A percentile compares a stretch with the other conserved stretches of the same genome.
Evolutionary conservation across 2,113 vertebrate species (phyloP).

Genomic region (Nesogale talazaci): DNA sequence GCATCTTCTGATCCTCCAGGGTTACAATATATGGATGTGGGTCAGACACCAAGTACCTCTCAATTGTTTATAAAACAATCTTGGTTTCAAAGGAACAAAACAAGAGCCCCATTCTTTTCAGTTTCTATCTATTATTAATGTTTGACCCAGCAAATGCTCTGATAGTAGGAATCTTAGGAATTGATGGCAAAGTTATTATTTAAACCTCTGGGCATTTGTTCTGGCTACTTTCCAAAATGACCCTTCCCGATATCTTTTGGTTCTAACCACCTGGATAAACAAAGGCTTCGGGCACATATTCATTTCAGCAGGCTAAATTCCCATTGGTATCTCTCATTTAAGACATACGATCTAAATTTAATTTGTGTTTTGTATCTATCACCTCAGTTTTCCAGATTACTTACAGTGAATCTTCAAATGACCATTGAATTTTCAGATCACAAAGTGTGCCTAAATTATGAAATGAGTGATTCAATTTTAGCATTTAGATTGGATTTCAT

Average conservation of each 20-base stretch:
- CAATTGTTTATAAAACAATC: conserved; percentile 1
- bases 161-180: conserved; percentile 59
- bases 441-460: background rate
- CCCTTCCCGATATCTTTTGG: conserved; percentile 49
- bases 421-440: too few relatives aligned
- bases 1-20: background rate
- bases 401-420: background rate
- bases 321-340: conserved; percentile 36
- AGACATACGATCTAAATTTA: conserved; percentile 42
- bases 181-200: conserved; percentile 23
- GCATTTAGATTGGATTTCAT: conserved; percentile 35
- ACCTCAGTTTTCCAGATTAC: conserved; percentile 1
- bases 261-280: conserved; percentile 73
- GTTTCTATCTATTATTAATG: conserved; percentile 36
- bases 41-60: background rate
- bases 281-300: conserved; percentile 33
- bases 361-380: background rate
- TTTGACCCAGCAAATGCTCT: conserved; percentile 57
- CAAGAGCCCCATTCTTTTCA: conserved; percentile 15
- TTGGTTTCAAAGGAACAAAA: conserved; percentile 18
- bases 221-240: conserved; percentile 55
- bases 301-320: background rate
- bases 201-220: conserved; percentile 62
- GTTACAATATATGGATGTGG: background rate
- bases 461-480: conserved; percentile 9